Base-by-base conservation (phyloP, 1,140 invertebrate genomes). In the Drosophila sturtevanti region DNA sequence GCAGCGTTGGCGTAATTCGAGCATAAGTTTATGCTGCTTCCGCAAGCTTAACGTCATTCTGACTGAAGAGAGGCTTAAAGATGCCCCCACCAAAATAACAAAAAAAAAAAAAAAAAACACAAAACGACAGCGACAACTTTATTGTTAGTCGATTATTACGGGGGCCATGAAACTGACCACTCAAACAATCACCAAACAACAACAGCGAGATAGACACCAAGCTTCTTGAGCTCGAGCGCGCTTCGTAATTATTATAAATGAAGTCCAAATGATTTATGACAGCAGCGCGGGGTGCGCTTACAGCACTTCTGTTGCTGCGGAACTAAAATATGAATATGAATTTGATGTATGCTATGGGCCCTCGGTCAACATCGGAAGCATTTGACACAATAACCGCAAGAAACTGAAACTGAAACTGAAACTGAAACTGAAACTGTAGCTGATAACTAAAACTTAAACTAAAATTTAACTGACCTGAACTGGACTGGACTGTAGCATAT, bases 221-320 rank as follows among this genome's bases (percentile, higher is more conserved):
- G 68, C 82, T 87, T 79, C 84, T 87, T 78, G 61, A 76, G 82
- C 16, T 60, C 9, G 60, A 55, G 67, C 77, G 72, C 73, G 72
- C 44, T 64, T 52, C 64, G 86, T 89, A 84, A 87, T 87, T 87
- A 87, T 89, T 87, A 89, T 82, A 87, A 87, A 87, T 85, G 81
- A 85, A 80, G 73, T 89, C 75, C 63, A 89, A 87, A 87, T 87
- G 82, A 87, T 87, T 87, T 87, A 87, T 87, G 82, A 84, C 76
- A 82, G 66, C 31, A 55, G 14, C 52, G 79, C 63, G 65, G 34
- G 70, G 71, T 65, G 77, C 84, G 68, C 72, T 87, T 89, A 87
- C 82, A 87, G 63, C 74, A 76, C 72, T 76, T 31, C 79, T 63
- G 76, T n/a, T 48, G 68, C 80, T 37, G 55, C 76, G 72, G 80